Evolutionary conservation across 2,888 invertebrate genomes (phyloP), one percentile per base, ranked within the genome.

Genomic region (Bhutanitis thaidina): DNA sequence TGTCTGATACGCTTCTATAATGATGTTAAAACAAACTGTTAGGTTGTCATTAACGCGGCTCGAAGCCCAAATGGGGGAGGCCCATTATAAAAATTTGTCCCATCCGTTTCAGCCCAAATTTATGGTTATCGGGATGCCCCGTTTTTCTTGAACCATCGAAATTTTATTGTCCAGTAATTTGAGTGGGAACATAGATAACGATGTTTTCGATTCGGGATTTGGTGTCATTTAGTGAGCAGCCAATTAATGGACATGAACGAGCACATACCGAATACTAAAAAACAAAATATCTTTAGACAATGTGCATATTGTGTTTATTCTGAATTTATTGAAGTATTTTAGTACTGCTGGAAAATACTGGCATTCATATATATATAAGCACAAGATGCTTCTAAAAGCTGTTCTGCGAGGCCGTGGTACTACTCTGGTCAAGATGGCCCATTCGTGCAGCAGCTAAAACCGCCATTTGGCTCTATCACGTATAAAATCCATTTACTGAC

Each of bases 1-100:
- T 88, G 79, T 67, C 71, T 71, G 88, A 89, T 88, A 89, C 80
- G 82, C 76, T 77, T 71, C 83, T 86, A 87, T 89, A 87, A 89
- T 88, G 88, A 89, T 87, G 89, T 87, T 88, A 83, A 88, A 87
- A 88, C 88, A 89, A 88, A 88, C 87, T 87, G 85, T 86, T 88
- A 87, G 82, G 67, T 80, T 83, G 81, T 86, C 88, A 88, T 87
- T 88, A 89, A 83, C 83, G 83, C 82, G 74, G 80, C 82, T 77
- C 78, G 69, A 72, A 70, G 64, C 67, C 78, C 80, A 84, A 86
- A 86, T 87, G 84, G 85, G 80, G 79, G 77, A 80, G 80, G 73
- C 72, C 85, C 87, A 89, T 89, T 88, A 87, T 87, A 88, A 87
- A 89, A 88, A 89, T 89, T 89, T 89, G 89, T 89, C 89, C 84